Percentiles rank a stretch among this genome's conserved stretches.
Evolutionary conservation across 2,888 invertebrate genomes (phyloP).

Genomic region (Phragmatobia fuliginosa): DNA sequence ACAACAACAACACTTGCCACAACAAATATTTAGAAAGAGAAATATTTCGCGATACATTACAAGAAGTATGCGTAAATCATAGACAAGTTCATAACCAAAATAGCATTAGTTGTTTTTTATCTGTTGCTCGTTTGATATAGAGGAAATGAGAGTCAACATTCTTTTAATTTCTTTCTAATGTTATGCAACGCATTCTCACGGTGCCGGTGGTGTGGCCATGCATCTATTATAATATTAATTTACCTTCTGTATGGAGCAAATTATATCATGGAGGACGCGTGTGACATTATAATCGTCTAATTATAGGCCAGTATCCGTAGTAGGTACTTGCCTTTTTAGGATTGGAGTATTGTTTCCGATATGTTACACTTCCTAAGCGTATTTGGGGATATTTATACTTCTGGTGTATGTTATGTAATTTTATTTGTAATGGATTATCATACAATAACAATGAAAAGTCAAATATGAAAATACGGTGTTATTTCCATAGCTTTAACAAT

Average conservation of each 20-base stretch:
- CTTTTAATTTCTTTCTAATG: slow-evolving; percentile 45
- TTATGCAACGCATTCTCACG: slow-evolving; percentile 57
- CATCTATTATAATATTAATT: slow-evolving; percentile 28
- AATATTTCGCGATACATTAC: not conserved
- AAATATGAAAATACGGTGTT: not conserved
- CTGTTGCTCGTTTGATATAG: slow-evolving; percentile 36
- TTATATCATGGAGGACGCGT: slow-evolving; percentile 49
- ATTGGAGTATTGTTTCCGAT: slow-evolving; percentile 21
- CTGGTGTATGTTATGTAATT: not conserved
- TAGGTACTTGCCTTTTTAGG: slow-evolving; percentile 12
- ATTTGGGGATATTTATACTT: not conserved
- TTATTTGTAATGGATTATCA: not conserved
- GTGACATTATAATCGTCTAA: slow-evolving; percentile 25
- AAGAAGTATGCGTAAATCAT: not conserved
- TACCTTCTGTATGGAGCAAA: slow-evolving; percentile 37
- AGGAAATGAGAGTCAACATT: slow-evolving; percentile 43
- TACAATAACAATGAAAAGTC: not conserved
- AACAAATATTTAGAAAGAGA: not conserved
- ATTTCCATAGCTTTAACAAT: no score
- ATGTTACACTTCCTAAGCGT: not conserved
- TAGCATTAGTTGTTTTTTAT: slow-evolving; percentile 27
- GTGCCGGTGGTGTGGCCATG: slow-evolving; percentile 24
- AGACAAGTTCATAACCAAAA: slow-evolving; percentile 21
- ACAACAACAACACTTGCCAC: not conserved
- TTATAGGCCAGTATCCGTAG: slow-evolving; percentile 18